A percentile compares a stretch with the other conserved stretches of the same genome.
These are phyloP conservation scores for Pseudomugil tenellus DNA, from an alignment of 2,797 vertebrate species.

Conservation along the genomic window DNA sequence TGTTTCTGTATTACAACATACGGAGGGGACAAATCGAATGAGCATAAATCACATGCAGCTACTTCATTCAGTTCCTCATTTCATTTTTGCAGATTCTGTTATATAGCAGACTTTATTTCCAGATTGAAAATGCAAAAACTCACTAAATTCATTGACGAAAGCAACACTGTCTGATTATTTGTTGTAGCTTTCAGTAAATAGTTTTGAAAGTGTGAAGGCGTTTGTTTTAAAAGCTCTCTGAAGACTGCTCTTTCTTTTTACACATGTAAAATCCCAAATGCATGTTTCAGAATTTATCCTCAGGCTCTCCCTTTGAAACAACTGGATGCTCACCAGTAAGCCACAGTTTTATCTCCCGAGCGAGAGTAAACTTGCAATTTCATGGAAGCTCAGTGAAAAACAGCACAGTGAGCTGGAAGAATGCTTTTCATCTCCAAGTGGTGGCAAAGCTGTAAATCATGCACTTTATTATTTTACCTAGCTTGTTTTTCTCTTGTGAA, in stretches of 20 bases:
- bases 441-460: background rate
- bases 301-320: background rate
- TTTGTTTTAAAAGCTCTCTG: background rate
- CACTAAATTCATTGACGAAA: background rate
- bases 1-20: no score
- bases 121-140: background rate
- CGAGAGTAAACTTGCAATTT: background rate
- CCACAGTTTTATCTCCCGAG: background rate
- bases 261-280: background rate
- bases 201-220: background rate
- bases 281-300: background rate
- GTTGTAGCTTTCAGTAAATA: background rate
- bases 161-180: background rate
- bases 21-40: no score
- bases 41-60: no score
- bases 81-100: background rate
- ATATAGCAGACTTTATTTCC: no score
- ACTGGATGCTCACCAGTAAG: background rate
- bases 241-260: background rate
- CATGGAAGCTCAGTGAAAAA: background rate
- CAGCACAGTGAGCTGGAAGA: background rate
- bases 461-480: conserved; percentile 5
- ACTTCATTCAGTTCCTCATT: no score
- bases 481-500: background rate
- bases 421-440: background rate